These are phyloP conservation scores for Paragorgia papillata DNA, from an alignment of 92 coral and sea anemone species.

Conservation along the genomic window DNA sequence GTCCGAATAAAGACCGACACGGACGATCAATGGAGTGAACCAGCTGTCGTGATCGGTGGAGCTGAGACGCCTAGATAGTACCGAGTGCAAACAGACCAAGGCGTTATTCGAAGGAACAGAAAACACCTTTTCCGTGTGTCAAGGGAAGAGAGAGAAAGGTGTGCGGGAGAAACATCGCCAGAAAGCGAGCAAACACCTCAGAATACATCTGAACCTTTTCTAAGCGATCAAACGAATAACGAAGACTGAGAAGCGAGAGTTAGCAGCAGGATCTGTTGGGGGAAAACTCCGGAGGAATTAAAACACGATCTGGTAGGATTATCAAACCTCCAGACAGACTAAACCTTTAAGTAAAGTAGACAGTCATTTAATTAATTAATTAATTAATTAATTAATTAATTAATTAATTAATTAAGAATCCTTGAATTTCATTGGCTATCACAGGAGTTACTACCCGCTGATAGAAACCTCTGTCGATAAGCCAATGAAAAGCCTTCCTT, in stretches of 20 bases:
- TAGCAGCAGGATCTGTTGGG: no score
- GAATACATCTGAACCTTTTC: not conserved
- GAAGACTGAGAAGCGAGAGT: not conserved
- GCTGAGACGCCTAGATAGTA: constrained; percentile 29
- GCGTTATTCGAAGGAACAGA: constrained; percentile 26
- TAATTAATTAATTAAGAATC: no score
- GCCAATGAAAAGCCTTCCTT: no score
- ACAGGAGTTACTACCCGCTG: no score
- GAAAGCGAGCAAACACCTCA: not conserved
- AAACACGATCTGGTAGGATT: constrained; percentile 25
- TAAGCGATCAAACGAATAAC: not conserved
- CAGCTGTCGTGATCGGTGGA: not conserved
- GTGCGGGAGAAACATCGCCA: not conserved
- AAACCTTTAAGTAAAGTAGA: no score
- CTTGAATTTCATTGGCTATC: no score
- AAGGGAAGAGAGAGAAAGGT: constrained; percentile 8
- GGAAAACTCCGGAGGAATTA: not conserved
- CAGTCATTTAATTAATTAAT: no score
- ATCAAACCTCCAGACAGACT: constrained; percentile 16
- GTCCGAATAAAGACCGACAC: constrained; percentile 19
- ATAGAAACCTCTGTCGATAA: no score
- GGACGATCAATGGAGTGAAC: constrained; percentile 13
- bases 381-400: no score
- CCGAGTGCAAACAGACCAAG: constrained; percentile 9
- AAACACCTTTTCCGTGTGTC: constrained; percentile 29